A percentile compares a stretch with the other conserved stretches of the same genome.
phyloP scores from a whole-genome alignment of 2,113 vertebrate genomes.

The Cyphomyrus discorhynchus region DNA sequence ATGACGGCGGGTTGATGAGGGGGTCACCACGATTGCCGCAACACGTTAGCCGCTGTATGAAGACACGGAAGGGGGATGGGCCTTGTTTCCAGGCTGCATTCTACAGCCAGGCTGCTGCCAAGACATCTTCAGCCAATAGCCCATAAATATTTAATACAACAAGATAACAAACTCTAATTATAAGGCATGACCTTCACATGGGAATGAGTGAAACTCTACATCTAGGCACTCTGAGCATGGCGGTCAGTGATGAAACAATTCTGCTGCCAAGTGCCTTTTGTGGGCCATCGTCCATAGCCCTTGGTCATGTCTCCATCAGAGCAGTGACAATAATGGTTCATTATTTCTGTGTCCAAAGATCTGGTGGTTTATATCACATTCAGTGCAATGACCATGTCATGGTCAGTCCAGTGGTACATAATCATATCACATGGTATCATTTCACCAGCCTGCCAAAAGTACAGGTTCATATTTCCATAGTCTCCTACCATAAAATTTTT shows the following conservation, averaged over 20 bases:
- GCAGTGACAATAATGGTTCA: background rate
- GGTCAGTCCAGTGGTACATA: background rate
- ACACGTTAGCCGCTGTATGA: background rate
- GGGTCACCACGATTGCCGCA: background rate
- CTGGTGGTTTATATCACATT: background rate
- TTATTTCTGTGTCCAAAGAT: background rate
- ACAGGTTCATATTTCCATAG: background rate
- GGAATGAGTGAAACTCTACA: slow-evolving; percentile 8
- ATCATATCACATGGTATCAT: background rate
- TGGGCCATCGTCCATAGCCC: slow-evolving; percentile 34
- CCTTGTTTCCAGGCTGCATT: slow-evolving; percentile 20
- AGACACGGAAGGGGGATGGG: background rate
- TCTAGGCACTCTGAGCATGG: slow-evolving; percentile 42
- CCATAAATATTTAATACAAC: slow-evolving; percentile 57
- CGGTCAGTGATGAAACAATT: slow-evolving; percentile 42
- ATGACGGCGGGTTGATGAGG: background rate
- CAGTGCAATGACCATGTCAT: background rate
- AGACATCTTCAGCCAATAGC: slow-evolving; percentile 35
- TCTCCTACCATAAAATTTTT: background rate
- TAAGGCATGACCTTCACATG: slow-evolving; percentile 43
- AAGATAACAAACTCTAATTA: slow-evolving; percentile 56
- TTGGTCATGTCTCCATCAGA: no score
- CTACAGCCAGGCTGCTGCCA: slow-evolving; percentile 34
- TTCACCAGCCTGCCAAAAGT: background rate
- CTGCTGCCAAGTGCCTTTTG: slow-evolving; percentile 40